Evolutionary conservation across 2,113 vertebrate genomes (phyloP).

Genomic region (Podiceps cristatus): DNA sequence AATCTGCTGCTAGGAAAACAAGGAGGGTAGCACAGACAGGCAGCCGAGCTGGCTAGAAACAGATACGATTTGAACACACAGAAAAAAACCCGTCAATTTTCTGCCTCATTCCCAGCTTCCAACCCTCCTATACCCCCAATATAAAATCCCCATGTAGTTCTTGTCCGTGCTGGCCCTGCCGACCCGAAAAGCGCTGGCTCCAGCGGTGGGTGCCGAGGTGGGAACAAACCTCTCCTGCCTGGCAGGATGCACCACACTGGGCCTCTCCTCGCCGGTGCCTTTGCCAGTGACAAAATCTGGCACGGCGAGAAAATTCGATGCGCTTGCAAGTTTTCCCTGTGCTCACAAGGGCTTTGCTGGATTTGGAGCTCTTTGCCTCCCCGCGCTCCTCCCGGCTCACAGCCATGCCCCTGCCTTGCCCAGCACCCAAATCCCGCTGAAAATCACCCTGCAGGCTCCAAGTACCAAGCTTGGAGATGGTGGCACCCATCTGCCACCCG

Average conservation of each 20-base stretch:
- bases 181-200: rapidly evolving
- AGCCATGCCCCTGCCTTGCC: neutral
- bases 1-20: constrained; percentile 42
- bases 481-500: neutral
- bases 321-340: constrained; percentile 9
- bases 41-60: neutral
- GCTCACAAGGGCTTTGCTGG: constrained; percentile 32
- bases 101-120: neutral
- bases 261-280: neutral
- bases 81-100: neutral
- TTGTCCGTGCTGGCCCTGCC: neutral
- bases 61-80: neutral
- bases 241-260: neutral
- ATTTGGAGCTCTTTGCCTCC: constrained; percentile 46
- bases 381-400: rapidly evolving
- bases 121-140: neutral
- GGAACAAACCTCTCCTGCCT: neutral
- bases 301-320: constrained; percentile 27
- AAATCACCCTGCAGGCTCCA: neutral
- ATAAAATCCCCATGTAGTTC: neutral
- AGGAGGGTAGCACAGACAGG: neutral
- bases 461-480: neutral
- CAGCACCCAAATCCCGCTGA: neutral
- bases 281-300: constrained; percentile 63
- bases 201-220: neutral